Conservation (phyloP, 2,888 invertebrate genomes). For the Conchocele bisecta region DNA sequence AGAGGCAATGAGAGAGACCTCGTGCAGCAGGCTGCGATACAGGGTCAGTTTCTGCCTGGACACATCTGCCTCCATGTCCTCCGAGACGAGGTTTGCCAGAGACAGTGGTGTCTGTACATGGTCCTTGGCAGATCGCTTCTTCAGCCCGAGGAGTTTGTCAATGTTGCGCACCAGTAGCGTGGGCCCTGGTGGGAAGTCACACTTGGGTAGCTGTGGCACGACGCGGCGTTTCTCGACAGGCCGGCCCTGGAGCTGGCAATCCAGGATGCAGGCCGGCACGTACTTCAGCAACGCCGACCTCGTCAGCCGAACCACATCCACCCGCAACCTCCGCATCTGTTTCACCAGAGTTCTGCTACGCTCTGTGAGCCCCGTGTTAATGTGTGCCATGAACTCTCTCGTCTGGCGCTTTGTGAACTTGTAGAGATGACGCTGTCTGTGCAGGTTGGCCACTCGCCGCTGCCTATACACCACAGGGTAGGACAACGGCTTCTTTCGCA, state of each 20-base stretch:
- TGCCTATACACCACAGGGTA: constrained; percentile 71
- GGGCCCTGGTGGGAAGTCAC: constrained; percentile 69
- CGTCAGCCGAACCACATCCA: constrained; percentile 62
- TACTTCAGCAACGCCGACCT: constrained; percentile 62
- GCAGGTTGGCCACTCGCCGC: constrained; percentile 54
- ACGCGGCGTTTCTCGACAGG: background rate
- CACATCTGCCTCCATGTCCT: constrained; percentile 69
- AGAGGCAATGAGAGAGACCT: constrained; percentile 52
- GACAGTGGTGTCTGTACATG: constrained; percentile 42
- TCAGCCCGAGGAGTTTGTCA: constrained; percentile 71
- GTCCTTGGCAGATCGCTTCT: constrained; percentile 50
- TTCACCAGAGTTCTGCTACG: constrained; percentile 61
- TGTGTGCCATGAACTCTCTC: constrained; percentile 64
- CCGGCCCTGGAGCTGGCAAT: constrained; percentile 32
- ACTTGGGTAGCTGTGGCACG: background rate
- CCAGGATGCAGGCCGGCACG: constrained; percentile 49
- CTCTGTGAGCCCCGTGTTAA: constrained; percentile 70
- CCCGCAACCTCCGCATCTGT: constrained; percentile 61
- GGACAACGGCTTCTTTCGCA: constrained; percentile 65
- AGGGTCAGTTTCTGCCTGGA: constrained; percentile 67
- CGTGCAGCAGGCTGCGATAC: constrained; percentile 68
- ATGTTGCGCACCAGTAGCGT: constrained; percentile 67
- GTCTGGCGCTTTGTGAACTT: constrained; percentile 68
- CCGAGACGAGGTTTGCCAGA: constrained; percentile 68
- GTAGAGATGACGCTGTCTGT: constrained; percentile 67